Evolutionary conservation across 2,888 invertebrate genomes (phyloP), one percentile per base, ranked within the genome.

Genomic region (Xestia c-nigrum): DNA sequence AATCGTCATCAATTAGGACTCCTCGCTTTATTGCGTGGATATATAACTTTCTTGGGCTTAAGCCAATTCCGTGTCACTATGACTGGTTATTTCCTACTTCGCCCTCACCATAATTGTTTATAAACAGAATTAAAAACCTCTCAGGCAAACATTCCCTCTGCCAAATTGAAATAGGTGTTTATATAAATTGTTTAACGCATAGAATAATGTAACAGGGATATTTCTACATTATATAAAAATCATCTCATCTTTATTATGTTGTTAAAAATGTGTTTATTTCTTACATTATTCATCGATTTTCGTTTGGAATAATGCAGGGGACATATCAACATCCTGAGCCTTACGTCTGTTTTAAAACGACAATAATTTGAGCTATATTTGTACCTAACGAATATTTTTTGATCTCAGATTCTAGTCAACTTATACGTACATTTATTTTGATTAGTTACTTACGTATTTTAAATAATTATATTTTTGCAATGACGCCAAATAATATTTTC

Each of bases 321-420:
- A 87, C 88, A 85, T 90, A 89, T 88, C 87, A 85, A 78, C 84
- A 84, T 81, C 78, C 63, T 74, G 78, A 82, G 78, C 74, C 78
- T 81, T 70, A 66, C 31, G 71, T 87, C 78, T 81, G 74, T 83
- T 88, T 85, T 68, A 40, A 73, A 84, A 83, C 67, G 85, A 87
- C 86, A 88, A 87, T 89, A 86, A 85, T 85, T 85, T 74, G 50
- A 80, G 67, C 52, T 65, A 75, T 70, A 71, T 77, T 66, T 76
- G 63, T 70, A 72, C 59, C 19, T 19, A 61, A 19, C 38, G 19
- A 38, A 38, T 38, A 38, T 10, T 70, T 76, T 73, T 79, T 83
- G 73, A 87, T 87, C 89, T 89, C 88, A 64, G 81, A 71, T 66
- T 67, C 89, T 89, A 89, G 89, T 88, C 89, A 81, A 75, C 71